A percentile compares a stretch with the other conserved stretches of the same genome.
Conservation (phyloP, 2,797 vertebrate genomes). For the Cottoperca gobio region DNA sequence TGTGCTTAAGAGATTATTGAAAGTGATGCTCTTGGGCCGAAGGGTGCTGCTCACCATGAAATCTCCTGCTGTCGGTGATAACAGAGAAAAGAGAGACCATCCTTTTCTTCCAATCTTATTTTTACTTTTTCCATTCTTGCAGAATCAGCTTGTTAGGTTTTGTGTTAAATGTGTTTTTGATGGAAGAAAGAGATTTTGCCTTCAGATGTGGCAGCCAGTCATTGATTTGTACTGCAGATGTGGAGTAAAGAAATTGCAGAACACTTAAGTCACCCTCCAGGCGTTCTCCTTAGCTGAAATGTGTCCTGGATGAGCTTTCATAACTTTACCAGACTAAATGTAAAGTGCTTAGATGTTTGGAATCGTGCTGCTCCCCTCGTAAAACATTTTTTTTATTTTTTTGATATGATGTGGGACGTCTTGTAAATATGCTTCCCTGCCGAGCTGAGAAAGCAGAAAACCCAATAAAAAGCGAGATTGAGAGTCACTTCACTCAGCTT, state of each 20-base stretch:
- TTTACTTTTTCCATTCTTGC: neutral
- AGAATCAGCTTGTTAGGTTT: neutral
- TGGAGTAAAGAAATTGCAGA: neutral
- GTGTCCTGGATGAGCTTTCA: neutral
- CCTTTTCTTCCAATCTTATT: neutral
- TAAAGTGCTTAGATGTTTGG: slow-evolving; percentile 33
- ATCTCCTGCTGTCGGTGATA: neutral
- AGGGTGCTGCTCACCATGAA: too few relatives aligned
- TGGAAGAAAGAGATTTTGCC: neutral
- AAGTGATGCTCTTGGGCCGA: neutral
- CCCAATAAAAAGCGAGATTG: neutral
- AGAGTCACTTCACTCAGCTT: neutral
- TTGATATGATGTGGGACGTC: slow-evolving; percentile 6
- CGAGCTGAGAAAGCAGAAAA: neutral
- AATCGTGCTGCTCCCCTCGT: slow-evolving; percentile 9
- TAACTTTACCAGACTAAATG: neutral
- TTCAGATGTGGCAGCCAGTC: neutral
- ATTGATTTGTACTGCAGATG: neutral
- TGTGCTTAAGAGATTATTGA: neutral
- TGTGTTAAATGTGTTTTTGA: neutral
- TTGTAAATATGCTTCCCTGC: slow-evolving; percentile 1
- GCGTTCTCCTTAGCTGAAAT: neutral
- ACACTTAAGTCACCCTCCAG: neutral
- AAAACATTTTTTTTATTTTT: slow-evolving; percentile 16
- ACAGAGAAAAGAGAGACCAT: neutral